Evolutionary conservation across 1,140 invertebrate genomes (phyloP).

Genomic region (Euschistus heros): DNA sequence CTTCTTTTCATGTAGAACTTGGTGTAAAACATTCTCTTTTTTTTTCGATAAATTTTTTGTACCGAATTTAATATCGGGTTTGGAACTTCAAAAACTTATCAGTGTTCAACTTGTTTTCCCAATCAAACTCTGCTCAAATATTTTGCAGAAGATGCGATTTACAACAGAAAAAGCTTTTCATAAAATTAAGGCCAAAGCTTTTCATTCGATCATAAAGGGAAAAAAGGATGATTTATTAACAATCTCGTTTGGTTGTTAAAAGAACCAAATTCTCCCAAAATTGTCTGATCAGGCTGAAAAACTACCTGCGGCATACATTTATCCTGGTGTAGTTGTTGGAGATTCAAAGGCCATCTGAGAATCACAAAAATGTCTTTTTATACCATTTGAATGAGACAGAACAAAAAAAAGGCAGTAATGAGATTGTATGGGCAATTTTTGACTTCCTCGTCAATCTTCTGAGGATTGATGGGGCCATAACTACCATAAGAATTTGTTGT

Average conservation of each 20-base stretch:
- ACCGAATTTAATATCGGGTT: background rate
- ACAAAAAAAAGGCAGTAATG: slow-evolving; percentile 31
- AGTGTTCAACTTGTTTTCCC: too few relatives aligned
- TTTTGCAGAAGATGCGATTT: too few relatives aligned
- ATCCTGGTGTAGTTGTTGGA: slow-evolving; percentile 32
- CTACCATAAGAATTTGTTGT: slow-evolving; percentile 28
- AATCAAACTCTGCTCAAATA: too few relatives aligned
- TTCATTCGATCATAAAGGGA: slow-evolving; percentile 25
- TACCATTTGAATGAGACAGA: slow-evolving; percentile 32
- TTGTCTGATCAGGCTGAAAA: slow-evolving; percentile 32
- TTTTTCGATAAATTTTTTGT: background rate
- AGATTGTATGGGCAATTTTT: slow-evolving; percentile 31
- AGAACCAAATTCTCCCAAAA: slow-evolving; percentile 33
- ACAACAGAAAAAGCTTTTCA: too few relatives aligned
- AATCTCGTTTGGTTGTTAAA: slow-evolving; percentile 36
- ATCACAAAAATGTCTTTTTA: slow-evolving; percentile 28
- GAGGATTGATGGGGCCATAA: slow-evolving; percentile 22
- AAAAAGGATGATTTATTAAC: slow-evolving; percentile 26
- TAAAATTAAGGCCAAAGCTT: slow-evolving; percentile 11
- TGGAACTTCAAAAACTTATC: background rate
- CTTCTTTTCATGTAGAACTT: background rate
- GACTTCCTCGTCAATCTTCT: slow-evolving; percentile 28
- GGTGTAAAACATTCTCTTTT: background rate
- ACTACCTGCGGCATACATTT: slow-evolving; percentile 34
- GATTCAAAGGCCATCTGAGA: slow-evolving; percentile 30